Base-by-base conservation (phyloP, 2,888 invertebrate genomes). In the Smittia sp. region DNA sequence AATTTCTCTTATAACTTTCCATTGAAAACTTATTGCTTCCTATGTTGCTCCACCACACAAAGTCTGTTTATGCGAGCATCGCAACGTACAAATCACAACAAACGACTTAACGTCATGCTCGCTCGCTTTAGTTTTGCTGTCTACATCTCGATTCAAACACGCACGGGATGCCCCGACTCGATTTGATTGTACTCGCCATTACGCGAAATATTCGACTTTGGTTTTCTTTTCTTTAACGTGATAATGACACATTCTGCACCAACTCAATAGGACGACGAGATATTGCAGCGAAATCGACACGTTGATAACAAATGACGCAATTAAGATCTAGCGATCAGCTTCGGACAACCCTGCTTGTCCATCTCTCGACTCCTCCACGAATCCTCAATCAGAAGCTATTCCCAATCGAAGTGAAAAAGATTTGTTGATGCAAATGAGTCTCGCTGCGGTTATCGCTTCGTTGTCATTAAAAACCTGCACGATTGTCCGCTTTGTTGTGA, bases 241-340 rank as follows among this genome's bases (percentile, higher is more conserved):
- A 62, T 62, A 62, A 62, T 62, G 62, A 62, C 62, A 62, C 62
- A 62, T 62, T 62, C 24, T 25, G 32, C 3, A 32, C 32, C 32
- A 32, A 32, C 32, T 6, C 32, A 32, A 32, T 32, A 32, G 32
- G 32, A 32, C 32, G 32, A 32, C 32, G 9, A 9, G 9, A 9
- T 32, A 6, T 6, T 32, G 32, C 9, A 32, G 32, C 32, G 32
- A 3, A 32, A 32, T 32, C 4, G 9, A 32, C 3, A 6, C 9
- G 32, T 32, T 32, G 32, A 32, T 32, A 32, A 32, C 32, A 32
- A 32, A 32, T 32, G 32, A 32, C 32, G 32, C 32, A 32, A 32
- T 32, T 32, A 32, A 32, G 4, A 6, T 9, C 32, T 32, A 3
- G 9, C 32, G 32, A 32, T 32, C 32, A 32, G 32, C 9, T 32